These are phyloP conservation scores for Salvelinus alpinus DNA, from an alignment of 2,113 vertebrate species.

Conservation along the genomic window DNA sequence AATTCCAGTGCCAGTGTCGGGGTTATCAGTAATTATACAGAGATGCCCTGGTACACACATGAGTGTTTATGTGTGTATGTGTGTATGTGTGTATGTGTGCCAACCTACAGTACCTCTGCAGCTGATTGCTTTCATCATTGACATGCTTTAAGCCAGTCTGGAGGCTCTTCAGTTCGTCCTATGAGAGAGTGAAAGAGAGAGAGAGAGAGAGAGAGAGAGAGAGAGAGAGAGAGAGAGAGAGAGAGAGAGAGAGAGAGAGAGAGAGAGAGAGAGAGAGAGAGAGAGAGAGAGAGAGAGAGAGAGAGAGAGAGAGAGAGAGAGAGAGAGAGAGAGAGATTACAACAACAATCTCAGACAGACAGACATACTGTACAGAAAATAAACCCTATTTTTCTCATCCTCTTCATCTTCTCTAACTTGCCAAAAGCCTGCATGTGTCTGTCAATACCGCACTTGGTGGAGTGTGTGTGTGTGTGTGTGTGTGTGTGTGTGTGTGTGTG, in stretches of 20 bases:
- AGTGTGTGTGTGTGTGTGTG: conserved; percentile 21
- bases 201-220: not conserved
- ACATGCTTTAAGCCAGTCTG: conserved; percentile 81
- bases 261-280: not conserved
- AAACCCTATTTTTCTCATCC: not conserved
- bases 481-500: not conserved
- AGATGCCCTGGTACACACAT: conserved; percentile 21
- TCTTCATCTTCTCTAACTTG: no score
- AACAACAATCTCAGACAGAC: not conserved
- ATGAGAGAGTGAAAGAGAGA: not conserved
- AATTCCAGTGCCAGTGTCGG: no score
- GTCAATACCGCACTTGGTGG: no score
- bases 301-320: not conserved
- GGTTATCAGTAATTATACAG: conserved; percentile 51
- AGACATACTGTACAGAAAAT: not conserved
- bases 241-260: no score
- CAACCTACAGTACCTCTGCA: conserved; percentile 81
- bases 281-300: conserved; percentile 13
- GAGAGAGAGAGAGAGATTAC: not conserved
- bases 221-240: not conserved
- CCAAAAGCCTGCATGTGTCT: no score
- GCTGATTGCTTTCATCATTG: conserved; percentile 77
- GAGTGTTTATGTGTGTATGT: conserved; percentile 2
- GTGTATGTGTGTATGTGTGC: not conserved
- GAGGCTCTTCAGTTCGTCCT: conserved; percentile 87